Evolutionary conservation across 2,113 vertebrate genomes (phyloP).

Genomic region (Thamnaconus septentrionalis): DNA sequence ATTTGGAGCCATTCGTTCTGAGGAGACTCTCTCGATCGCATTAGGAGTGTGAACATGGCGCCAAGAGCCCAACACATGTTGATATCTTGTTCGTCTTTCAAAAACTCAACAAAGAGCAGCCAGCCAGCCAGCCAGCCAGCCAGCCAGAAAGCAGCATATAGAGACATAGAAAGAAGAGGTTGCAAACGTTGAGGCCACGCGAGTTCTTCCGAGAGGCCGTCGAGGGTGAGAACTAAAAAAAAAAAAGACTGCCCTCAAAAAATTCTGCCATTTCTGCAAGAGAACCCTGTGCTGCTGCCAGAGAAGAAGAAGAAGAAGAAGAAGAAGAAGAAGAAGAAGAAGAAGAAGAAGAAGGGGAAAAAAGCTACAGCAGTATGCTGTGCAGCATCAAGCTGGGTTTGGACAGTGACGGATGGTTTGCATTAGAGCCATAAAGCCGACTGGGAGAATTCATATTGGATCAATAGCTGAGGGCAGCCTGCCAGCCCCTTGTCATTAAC

Average conservation of each 20-base stretch:
- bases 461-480: constrained; percentile 60
- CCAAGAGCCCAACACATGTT: constrained; percentile 73
- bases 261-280: constrained; percentile 26
- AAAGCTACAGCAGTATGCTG: constrained; percentile 16
- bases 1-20: constrained; percentile 1
- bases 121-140: too few relatives aligned
- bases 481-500: constrained; percentile 76
- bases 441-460: constrained; percentile 66
- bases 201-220: too few relatives aligned
- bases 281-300: constrained; percentile 24
- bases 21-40: constrained; percentile 39
- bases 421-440: constrained; percentile 63
- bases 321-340: too few relatives aligned
- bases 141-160: too few relatives aligned
- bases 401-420: constrained; percentile 62
- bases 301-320: background rate
- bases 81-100: constrained; percentile 33
- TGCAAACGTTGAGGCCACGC: too few relatives aligned
- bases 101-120: constrained; percentile 14
- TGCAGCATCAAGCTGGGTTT: constrained; percentile 30
- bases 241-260: too few relatives aligned
- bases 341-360: background rate
- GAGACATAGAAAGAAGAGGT: too few relatives aligned
- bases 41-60: constrained; percentile 39
- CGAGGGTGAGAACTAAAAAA: too few relatives aligned